Conservation (phyloP, 2,888 invertebrate genomes). For the Sarcophaga caerulescens region DNA sequence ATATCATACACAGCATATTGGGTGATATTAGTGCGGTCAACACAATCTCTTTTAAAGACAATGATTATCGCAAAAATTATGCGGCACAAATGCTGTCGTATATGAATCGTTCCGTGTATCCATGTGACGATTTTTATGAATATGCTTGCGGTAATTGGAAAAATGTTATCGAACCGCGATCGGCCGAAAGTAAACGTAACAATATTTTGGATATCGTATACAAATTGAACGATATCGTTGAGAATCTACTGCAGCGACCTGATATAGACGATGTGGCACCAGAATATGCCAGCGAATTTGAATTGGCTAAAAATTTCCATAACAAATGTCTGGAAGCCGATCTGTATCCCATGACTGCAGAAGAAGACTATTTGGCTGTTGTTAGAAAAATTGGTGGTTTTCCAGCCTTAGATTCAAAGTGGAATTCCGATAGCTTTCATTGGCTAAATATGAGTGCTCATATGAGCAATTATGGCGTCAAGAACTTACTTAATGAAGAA, state of each 20-base stretch:
- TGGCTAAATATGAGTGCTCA: constrained; percentile 80
- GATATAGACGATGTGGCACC: constrained; percentile 57
- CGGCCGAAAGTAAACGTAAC: constrained; percentile 72
- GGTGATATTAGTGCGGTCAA: constrained; percentile 24
- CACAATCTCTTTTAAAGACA: constrained; percentile 35
- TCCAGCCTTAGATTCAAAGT: constrained; percentile 75
- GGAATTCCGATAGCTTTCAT: constrained; percentile 74
- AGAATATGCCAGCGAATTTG: constrained; percentile 72
- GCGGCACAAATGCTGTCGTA: constrained; percentile 74
- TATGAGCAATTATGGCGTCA: constrained; percentile 74
- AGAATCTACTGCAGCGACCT: constrained; percentile 68
- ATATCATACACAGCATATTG: not conserved
- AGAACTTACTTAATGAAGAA: constrained; percentile 72
- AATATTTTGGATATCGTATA: constrained; percentile 75
- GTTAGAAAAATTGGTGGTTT: constrained; percentile 77
- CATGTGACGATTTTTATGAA: constrained; percentile 79
- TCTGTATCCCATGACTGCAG: constrained; percentile 73
- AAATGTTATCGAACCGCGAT: constrained; percentile 71
- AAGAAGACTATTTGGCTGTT: constrained; percentile 74
- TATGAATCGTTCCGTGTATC: constrained; percentile 76
- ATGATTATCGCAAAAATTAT: constrained; percentile 70
- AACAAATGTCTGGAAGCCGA: constrained; percentile 73
- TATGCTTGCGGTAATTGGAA: constrained; percentile 79
- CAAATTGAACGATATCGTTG: constrained; percentile 69
- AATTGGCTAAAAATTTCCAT: constrained; percentile 74